Percentiles rank a stretch among this genome's conserved stretches.
phyloP scores from a whole-genome alignment of 2,888 invertebrate species.

The Punctoribates punctum region DNA sequence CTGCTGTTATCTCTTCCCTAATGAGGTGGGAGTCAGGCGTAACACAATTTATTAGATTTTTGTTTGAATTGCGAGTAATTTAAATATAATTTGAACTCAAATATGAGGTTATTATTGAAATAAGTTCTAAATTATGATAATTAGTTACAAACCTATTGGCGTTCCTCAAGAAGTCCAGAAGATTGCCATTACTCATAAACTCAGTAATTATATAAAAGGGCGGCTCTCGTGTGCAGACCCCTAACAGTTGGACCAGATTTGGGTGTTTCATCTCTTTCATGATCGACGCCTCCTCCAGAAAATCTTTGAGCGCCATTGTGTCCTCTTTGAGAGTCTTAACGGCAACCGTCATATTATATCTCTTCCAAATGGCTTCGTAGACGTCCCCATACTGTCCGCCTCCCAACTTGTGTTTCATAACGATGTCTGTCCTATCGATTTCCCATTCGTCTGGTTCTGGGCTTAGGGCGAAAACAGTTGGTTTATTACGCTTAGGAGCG shows the following conservation, averaged over 20 bases:
- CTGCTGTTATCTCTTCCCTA: conserved; percentile 73
- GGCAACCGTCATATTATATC: conserved; percentile 94
- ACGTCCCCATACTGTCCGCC: conserved; percentile 79
- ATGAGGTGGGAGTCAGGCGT: conserved; percentile 51
- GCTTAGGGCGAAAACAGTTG: conserved; percentile 52
- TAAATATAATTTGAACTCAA: too few relatives aligned
- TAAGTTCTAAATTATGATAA: too few relatives aligned
- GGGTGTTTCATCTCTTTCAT: conserved; percentile 99
- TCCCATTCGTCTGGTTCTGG: conserved; percentile 85
- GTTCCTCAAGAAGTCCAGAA: conserved; percentile 88
- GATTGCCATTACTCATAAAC: conserved; percentile 97
- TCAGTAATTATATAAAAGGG: conserved; percentile 99
- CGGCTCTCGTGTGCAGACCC: conserved; percentile 96
- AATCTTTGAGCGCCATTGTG: conserved; percentile 98
- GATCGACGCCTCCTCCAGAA: conserved; percentile 96
- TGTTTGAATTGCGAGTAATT: too few relatives aligned
- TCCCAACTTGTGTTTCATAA: conserved; percentile 95
- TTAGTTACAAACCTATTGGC: conserved; percentile 56
- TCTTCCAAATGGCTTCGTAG: conserved; percentile 90
- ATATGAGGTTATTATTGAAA: too few relatives aligned
- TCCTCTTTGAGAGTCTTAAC: conserved; percentile 99
- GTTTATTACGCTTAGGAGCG: conserved; percentile 92
- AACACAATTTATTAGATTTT: too few relatives aligned
- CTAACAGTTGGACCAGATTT: conserved; percentile 94
- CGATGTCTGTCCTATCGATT: conserved; percentile 94